Percentiles rank a stretch among this genome's conserved stretches.
These are phyloP conservation scores for Prosapia bicincta DNA, from an alignment of 2,888 invertebrate species.

Conservation along the genomic window DNA sequence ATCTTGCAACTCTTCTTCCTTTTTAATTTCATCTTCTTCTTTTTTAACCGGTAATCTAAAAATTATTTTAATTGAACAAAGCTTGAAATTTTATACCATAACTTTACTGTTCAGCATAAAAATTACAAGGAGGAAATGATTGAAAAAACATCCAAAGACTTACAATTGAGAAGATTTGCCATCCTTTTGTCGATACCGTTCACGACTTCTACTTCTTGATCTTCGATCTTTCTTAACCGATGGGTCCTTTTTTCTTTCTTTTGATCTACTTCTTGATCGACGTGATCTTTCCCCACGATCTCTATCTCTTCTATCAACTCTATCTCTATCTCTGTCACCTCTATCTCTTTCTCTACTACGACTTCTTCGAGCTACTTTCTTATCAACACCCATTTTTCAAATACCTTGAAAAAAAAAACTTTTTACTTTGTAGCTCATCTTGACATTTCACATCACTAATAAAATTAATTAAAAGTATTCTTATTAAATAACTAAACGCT, in stretches of 20 bases:
- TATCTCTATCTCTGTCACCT: slow-evolving; percentile 41
- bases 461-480: too few relatives aligned
- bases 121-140: too few relatives aligned
- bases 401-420: neutral
- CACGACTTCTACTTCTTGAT: slow-evolving; percentile 42
- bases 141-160: slow-evolving; percentile 21
- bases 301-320: slow-evolving; percentile 43
- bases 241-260: slow-evolving; percentile 43
- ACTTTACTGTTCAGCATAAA: too few relatives aligned
- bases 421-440: too few relatives aligned
- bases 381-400: slow-evolving; percentile 33
- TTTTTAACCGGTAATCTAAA: slow-evolving; percentile 22
- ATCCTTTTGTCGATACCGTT: slow-evolving; percentile 38
- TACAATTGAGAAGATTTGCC: slow-evolving; percentile 23
- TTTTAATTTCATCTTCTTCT: slow-evolving; percentile 43
- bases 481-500: too few relatives aligned
- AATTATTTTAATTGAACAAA: neutral
- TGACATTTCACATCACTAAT: too few relatives aligned
- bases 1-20: slow-evolving; percentile 39
- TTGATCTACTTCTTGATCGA: slow-evolving; percentile 44
- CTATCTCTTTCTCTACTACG: slow-evolving; percentile 38
- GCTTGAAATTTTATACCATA: too few relatives aligned
- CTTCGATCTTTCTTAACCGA: slow-evolving; percentile 42
- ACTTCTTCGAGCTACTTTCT: slow-evolving; percentile 36
- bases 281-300: slow-evolving; percentile 38